Base-by-base conservation (phyloP, 1,140 invertebrate genomes). In the Belonocnema kinseyi region DNA sequence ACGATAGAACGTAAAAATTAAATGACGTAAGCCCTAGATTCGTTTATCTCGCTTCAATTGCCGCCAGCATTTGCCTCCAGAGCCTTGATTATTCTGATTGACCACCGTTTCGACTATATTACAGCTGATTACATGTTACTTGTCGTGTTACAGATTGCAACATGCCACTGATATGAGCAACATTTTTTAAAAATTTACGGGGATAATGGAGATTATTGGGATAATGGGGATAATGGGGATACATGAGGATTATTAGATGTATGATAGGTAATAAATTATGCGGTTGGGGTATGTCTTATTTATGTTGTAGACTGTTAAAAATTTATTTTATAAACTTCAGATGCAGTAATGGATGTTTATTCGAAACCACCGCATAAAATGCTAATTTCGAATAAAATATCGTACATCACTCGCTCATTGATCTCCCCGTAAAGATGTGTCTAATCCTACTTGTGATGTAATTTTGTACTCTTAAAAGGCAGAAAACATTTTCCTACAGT, bases 11-110 rank as follows among this genome's bases (percentile, higher is more conserved):
- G 26, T 40, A 66, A 66, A 66, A 66, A 66, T 66, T 66, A 40
- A 66, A 66, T 66, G 61, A 40, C 61, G 61, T 66, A 66, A 66
- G 61, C 61, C 33, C 61, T 66, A 66, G 61, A 66, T 66, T 66
- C 26, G 61, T 66, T 66, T 66, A 66, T 66, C 61, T 66, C 61
- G 61, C 61, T 66, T 66, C 61, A 66, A 66, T 66, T 40, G 61
- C 61, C 61, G 33, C 61, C 61, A 66, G 61, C 61, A 40, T 66
- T 66, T 66, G 61, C 61, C 61, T 66, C 61, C 26, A 16, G 61
- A 66, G 26, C 61, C 21, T 66, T 26, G 61, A 66, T 66, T 66
- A 66, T 66, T 14, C 61, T 66, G 61, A 66, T 66, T 66, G 61
- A 66, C 61, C 61, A 16, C 61, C 40, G 26, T 66, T 66, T 66